Base-by-base conservation (phyloP, 2,797 vertebrate species). In the Chelmon rostratus region DNA sequence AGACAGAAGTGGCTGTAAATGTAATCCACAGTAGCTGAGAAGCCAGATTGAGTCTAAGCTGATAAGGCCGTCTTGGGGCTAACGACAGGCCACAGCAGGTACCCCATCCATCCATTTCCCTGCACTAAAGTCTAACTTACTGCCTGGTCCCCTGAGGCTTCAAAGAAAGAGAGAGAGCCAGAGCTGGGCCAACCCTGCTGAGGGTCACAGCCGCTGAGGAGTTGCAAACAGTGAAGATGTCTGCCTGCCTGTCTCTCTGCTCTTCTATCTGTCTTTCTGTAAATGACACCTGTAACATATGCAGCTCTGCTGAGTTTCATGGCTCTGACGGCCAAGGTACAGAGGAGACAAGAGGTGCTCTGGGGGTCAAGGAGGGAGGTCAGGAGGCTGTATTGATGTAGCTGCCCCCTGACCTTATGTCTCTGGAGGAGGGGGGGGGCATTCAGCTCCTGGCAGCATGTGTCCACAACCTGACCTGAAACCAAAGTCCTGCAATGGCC, bases 91-190 rank as follows among this genome's bases (percentile, higher is more conserved):
- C 93, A 91, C 92, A 88, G 86, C 93, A 92, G 91, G 93, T 86
- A 91, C 82, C 92, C 82, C 86, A 94, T 89, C 93, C 88, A 83
- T 94, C 92, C 88, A 88, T 94, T 94, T 94, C 89, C 91, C 89
- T 82, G 86, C 90, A 91, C 92, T 95, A 94, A 96, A 95, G 88
- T 81, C 86, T 50, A 67, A 89, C 81, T 84, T 87, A 79, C 78
- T 87, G 89, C 88, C 61, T 3, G 67, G 61, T 84, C 83, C 91
- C 90, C 92, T 56, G 76, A 91, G 93, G 89, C 90, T 93, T 94
- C 90, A 94, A 93, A 95, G 92, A 75, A 54, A 78, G 71, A 85
- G 68, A 65, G 70, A 21, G 50, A 3, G 44, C 68, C 28, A 31
- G 49, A 89, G 72, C 38, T 61, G 38, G 61, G 79, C 53, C 79